Evolutionary conservation across 2,113 vertebrate genomes (phyloP).

Genomic region (Hyperopisus bebe): DNA sequence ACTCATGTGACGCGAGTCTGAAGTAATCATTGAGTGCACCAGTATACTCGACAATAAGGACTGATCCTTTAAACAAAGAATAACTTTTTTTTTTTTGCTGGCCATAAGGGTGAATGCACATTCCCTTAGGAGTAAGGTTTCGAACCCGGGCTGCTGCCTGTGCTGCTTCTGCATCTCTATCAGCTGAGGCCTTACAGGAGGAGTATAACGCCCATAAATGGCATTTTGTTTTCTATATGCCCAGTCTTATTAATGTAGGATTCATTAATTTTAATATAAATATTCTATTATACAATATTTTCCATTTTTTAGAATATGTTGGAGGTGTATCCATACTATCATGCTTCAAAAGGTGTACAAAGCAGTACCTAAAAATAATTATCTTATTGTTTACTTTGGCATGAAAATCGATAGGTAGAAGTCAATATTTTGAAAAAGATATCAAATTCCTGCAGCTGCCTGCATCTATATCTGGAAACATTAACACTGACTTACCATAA

Average conservation of each 20-base stretch:
- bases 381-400: not conserved
- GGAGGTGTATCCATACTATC: not conserved
- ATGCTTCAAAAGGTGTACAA: not conserved
- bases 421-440: not conserved
- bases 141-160: not conserved
- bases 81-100: not conserved
- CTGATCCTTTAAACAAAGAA: not conserved
- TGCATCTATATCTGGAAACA: not conserved
- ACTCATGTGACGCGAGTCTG: no score
- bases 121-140: not conserved
- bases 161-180: not conserved
- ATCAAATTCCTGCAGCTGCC: not conserved
- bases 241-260: not conserved
- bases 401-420: not conserved
- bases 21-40: not conserved
- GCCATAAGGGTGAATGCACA: not conserved
- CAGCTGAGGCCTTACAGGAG: not conserved
- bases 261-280: not conserved
- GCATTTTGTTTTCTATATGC: not conserved
- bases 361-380: not conserved
- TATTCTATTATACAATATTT: not conserved
- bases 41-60: not conserved
- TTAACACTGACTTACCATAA: not conserved
- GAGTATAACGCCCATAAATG: not conserved
- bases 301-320: not conserved